Evolutionary conservation across 2,797 vertebrate genomes (phyloP), one percentile per base, ranked within the genome.

Genomic region (Notolepis coatsorum): DNA sequence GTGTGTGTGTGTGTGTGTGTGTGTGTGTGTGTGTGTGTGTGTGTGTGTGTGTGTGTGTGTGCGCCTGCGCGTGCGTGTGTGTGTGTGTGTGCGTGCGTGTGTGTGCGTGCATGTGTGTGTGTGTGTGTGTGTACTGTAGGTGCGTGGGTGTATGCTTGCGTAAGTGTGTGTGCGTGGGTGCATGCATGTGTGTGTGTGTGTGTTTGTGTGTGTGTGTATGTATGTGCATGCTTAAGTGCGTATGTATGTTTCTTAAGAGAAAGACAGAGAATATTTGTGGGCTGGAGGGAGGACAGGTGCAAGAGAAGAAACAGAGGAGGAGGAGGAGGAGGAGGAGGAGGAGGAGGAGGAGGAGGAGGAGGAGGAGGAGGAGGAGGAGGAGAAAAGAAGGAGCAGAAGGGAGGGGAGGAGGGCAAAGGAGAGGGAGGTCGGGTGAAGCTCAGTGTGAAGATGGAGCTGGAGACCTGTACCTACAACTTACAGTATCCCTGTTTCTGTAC

Each of bases 41-140:
- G 18, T 56, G 1, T 41, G 1, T 47, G 37, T 42, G 38, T 55
- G 47, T 76, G 62, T 61, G 54, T 77, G 77, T 73, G 52, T 65
- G 50, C 64, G 30, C 37, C 38, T 56, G 61, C 65, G n/a, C 54
- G 54, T 53, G 18, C 23, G 57, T 73, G 53, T 68, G 30, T 72
- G 59, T 28, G 18, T 41, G 43, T 56, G 53, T 10, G 46, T 62
- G 45, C 53, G 62, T 35, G 31, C 13, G 31, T 35, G 31, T 51
- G 28, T 50, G 27, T 50, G n/a, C 31, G 2, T 50, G 27, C 10
- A 27, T 50, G n/a, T 50, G 15, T 5, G 2, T 23, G 50, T 37
- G 33, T 38, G 37, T 52, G 17, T 41, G 20, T 37, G 38, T 18
- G 30, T n/a, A n/a, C n/a, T n/a, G n/a, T n/a, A n/a, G n/a, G n/a